Conservation (phyloP, 2,113 vertebrate genomes). For the Dipodomys stephensi region DNA sequence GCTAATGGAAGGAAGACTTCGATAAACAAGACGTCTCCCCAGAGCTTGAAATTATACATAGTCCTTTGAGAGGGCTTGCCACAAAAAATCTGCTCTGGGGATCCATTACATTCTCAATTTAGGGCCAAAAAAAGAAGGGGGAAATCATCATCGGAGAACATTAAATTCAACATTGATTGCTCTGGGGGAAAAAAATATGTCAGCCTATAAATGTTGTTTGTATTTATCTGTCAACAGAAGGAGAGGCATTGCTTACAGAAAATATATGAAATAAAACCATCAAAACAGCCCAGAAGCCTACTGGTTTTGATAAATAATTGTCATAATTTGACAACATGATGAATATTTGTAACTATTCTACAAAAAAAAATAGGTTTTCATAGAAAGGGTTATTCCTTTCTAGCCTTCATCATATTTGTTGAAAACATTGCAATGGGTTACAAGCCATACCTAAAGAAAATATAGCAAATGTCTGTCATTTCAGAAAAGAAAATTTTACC, state of each 20-base stretch:
- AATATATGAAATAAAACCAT: constrained; percentile 53
- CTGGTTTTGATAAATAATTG: constrained; percentile 56
- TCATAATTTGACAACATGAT: constrained; percentile 62
- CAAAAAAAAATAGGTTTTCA: constrained; percentile 31
- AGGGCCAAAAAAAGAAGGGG: background rate
- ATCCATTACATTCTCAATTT: constrained; percentile 54
- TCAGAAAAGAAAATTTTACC: background rate
- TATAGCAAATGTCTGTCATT: constrained; percentile 7
- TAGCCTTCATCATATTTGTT: constrained; percentile 35
- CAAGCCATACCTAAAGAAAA: constrained; percentile 44
- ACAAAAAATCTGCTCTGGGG: constrained; percentile 43
- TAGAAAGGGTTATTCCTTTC: constrained; percentile 20
- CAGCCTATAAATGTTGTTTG: constrained; percentile 52
- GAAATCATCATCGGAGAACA: constrained; percentile 52
- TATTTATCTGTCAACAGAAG: constrained; percentile 58
- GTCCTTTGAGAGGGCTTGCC: constrained; percentile 14
- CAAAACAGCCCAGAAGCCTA: constrained; percentile 34
- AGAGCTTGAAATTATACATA: constrained; percentile 30
- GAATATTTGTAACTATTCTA: constrained; percentile 51
- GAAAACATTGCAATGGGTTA: background rate
- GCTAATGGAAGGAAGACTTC: constrained; percentile 48
- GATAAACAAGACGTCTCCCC: constrained; percentile 58
- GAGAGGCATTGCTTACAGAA: constrained; percentile 53
- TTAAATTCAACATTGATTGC: constrained; percentile 62
- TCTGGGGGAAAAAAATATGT: constrained; percentile 70